Evolutionary conservation across 2,888 invertebrate species (phyloP).

Genomic region (Campoplex nolae): DNA sequence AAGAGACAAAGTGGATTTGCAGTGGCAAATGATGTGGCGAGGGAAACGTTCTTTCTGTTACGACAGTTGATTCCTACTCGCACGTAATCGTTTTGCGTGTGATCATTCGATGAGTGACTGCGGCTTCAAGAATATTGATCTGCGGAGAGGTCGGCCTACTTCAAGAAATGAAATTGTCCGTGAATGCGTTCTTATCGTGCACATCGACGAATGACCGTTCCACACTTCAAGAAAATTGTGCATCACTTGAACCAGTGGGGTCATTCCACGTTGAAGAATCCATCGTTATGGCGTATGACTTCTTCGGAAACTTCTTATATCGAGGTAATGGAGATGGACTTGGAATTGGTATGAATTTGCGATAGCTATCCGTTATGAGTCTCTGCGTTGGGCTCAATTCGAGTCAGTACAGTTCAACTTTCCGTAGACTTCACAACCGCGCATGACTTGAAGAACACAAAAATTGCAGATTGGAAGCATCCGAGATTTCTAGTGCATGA

Average conservation of each 20-base stretch:
- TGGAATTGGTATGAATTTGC: neutral
- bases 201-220: neutral
- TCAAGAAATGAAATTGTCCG: neutral
- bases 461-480: too few relatives aligned
- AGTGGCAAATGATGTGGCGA: neutral
- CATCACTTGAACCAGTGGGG: neutral
- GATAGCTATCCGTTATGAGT: neutral
- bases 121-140: neutral
- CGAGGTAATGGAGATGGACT: neutral
- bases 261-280: neutral
- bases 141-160: neutral
- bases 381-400: too few relatives aligned
- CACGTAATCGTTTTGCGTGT: neutral
- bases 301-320: neutral
- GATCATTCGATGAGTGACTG: neutral
- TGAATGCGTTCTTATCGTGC: neutral
- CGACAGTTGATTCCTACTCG: slow-evolving; percentile 4
- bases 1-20: neutral
- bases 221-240: neutral
- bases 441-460: neutral
- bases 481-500: too few relatives aligned
- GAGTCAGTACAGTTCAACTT: neutral
- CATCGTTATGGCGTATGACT: neutral
- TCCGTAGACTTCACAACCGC: neutral
- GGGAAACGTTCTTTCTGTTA: neutral